phyloP scores from a whole-genome alignment of 1,140 invertebrate species.

The Euura lappo region DNA sequence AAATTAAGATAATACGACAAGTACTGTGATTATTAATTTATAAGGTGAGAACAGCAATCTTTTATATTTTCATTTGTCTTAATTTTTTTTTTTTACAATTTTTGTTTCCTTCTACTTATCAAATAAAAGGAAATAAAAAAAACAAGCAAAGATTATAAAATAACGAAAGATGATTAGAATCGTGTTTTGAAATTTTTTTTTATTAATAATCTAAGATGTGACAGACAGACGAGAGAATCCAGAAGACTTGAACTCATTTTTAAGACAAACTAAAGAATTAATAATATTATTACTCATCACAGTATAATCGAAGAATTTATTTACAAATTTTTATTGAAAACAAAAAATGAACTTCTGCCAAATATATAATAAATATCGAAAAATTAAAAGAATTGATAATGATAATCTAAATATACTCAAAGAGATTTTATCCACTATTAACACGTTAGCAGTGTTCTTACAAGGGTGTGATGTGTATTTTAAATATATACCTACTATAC shows the following conservation, averaged over 20 bases:
- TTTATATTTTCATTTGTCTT: not conserved
- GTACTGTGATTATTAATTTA: conserved; percentile 1
- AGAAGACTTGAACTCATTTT: not conserved
- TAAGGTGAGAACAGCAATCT: not conserved
- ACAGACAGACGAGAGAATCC: not conserved
- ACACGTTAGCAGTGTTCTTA: not conserved
- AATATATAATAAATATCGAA: not conserved
- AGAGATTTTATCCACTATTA: not conserved
- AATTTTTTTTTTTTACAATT: not conserved
- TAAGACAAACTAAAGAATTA: not conserved
- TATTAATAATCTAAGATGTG: no score
- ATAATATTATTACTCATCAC: not conserved
- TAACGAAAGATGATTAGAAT: no score
- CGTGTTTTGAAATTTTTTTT: no score
- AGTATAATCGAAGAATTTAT: not conserved
- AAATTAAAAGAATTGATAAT: no score
- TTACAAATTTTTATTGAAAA: not conserved
- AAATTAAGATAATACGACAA: not conserved
- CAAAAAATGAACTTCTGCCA: not conserved
- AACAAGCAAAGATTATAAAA: not conserved
- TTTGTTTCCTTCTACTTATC: not conserved
- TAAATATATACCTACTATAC: not conserved
- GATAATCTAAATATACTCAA: no score
- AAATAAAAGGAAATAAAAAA: not conserved
- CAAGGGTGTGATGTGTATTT: not conserved